Evolutionary conservation across 1,140 invertebrate species (phyloP), one percentile per base, ranked within the genome.

Genomic region (Zaprionus ornatus): DNA sequence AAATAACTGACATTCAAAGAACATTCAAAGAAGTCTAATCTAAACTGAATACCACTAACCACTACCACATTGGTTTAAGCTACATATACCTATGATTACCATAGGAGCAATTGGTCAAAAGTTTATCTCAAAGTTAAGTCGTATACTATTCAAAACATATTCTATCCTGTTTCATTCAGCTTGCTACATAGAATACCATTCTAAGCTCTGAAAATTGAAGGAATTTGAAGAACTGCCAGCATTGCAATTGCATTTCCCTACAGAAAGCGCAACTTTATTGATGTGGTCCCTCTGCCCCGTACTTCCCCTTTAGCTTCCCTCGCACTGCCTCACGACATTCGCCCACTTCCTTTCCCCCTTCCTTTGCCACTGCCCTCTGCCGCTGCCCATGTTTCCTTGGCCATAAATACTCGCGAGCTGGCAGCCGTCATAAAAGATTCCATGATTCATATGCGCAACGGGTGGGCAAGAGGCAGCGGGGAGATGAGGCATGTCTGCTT

Each of bases 341-440:
- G n/a, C 10, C 50, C 45, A 35, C 19, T 54, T 29, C 15, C 23
- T n/a, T 40, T 27, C 29, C 50, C 12, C 32, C 3, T 1, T 15
- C 15, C 4, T 13, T 13, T 35, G 6, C n/a, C n/a, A 17, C 15
- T 42, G 6, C 15, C 40, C 4, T n/a, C 40, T 17, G 0, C 40
- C 40, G 17, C 7, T 21, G 29, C 45, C 45, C n/a, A 70, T 78
- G 48, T 82, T 57, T 45, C 19, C 59, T 32, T 32, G 67, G 68
- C 55, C 75, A 86, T 85, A 86, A 86, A 86, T 86, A 86, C 79
- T 86, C 72, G 66, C 82, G 65, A 59, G 55, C 61, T 77, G 74
- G 80, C 78, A 81, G 82, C 48, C 78, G 70, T 81, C 83, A 87
- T 87, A 87, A 86, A 86, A 83, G 68, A 59, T 68, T 25, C 57